Evolutionary conservation across 2,888 invertebrate species (phyloP), one percentile per base, ranked within the genome.

Genomic region (Oligia fasciuncula): DNA sequence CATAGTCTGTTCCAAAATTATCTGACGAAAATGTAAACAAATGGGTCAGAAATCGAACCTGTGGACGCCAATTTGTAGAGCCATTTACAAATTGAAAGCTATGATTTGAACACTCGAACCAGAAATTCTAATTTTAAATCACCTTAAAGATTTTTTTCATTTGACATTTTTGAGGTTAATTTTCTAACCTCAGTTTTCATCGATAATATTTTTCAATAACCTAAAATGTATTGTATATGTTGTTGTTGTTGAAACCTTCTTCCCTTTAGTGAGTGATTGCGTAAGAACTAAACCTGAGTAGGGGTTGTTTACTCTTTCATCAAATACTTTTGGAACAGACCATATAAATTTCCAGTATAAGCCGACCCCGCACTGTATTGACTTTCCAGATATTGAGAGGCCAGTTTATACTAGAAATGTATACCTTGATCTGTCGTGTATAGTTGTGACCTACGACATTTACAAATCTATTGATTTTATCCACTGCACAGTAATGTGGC

Each of bases 401-500:
- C 23, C 54, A 70, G 35, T 9, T 54, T 54, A 35, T 11, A 35
- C 35, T 5, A n/a, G 51, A 35, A 54, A 35, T 49, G 13, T 51
- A 19, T 8, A 35, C 13, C 29, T 14, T 35, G 29, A 23, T 70
- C 14, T 23, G 51, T 51, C 51, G 35, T 35, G 23, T 57, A n/a
- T 60, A 40, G 6, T n/a, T 62, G 35, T 79, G 77, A 87, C 73
- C 84, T 84, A 72, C 76, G 87, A 84, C 81, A 83, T 87, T 85
- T 65, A 81, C 72, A 79, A 87, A 88, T 84, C 62, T 74, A 80
- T 87, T 80, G 77, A 86, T 87, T 87, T 77, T 80, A 81, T 81
- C 84, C 70, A 72, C n/a, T 29, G 60, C 35, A 75, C 66, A 17
- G 57, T 80, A 78, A 76, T 79, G 60, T 79, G 73, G 46, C 49